These are phyloP conservation scores for Bettongia penicillata DNA, from an alignment of 2,113 vertebrate species.

Conservation along the genomic window DNA sequence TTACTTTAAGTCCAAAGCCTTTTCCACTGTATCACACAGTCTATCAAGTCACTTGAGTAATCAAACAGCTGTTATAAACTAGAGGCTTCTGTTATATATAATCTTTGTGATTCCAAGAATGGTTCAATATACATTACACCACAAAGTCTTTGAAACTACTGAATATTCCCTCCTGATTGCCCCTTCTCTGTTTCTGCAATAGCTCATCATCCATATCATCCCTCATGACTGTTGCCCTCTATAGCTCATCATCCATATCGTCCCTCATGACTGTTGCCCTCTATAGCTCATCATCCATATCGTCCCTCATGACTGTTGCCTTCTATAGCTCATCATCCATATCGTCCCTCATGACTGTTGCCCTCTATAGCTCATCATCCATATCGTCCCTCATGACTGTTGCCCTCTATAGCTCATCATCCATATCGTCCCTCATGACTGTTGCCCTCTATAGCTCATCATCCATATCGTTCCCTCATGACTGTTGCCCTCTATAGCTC, in stretches of 20 bases:
- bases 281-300: background rate
- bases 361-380: background rate
- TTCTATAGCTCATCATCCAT: background rate
- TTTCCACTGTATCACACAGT: background rate
- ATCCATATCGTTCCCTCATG: background rate
- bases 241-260: no score
- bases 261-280: no score
- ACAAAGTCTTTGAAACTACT: no score
- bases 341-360: background rate
- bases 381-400: background rate
- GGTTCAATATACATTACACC: background rate
- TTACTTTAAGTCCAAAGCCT: background rate
- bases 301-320: background rate
- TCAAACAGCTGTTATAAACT: background rate
- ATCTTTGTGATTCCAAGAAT: background rate
- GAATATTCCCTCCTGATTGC: no score
- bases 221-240: no score
- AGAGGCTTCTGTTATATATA: background rate
- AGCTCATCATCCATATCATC: no score
- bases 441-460: no score
- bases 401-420: background rate
- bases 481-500: no score
- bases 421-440: background rate
- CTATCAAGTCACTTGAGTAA: background rate
- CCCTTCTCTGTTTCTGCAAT: no score